Evolutionary conservation across 2,797 vertebrate genomes (phyloP).

Genomic region (Echiichthys vipera): DNA sequence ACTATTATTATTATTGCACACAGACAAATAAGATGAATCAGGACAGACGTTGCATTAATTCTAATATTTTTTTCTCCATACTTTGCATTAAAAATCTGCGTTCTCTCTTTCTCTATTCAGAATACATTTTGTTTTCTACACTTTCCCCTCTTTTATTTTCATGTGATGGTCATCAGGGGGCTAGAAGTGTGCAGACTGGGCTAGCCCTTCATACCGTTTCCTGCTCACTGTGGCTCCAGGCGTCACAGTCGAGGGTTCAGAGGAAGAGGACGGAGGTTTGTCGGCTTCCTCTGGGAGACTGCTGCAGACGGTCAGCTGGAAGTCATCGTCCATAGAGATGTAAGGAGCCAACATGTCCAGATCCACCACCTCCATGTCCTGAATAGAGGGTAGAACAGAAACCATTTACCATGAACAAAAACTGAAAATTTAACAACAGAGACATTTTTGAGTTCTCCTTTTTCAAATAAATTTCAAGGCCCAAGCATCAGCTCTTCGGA

Average conservation of each 20-base stretch:
- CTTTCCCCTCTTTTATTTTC: neutral
- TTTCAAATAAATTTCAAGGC: neutral
- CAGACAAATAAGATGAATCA: too few relatives aligned
- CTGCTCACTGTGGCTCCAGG: constrained; percentile 29
- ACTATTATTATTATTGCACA: too few relatives aligned
- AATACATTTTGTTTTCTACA: neutral
- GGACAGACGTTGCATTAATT: too few relatives aligned
- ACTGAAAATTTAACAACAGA: too few relatives aligned
- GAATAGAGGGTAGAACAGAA: neutral
- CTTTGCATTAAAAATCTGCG: too few relatives aligned
- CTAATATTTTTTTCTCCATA: too few relatives aligned
- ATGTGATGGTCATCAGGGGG: neutral
- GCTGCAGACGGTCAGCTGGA: constrained; percentile 87
- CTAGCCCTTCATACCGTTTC: constrained; percentile 68
- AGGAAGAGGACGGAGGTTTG: neutral
- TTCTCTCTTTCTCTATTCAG: too few relatives aligned
- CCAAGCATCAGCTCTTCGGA: neutral
- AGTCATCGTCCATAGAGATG: constrained; percentile 95
- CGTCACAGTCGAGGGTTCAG: neutral
- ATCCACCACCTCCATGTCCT: constrained; percentile 81
- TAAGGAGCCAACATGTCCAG: constrained; percentile 92
- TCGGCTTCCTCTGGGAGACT: constrained; percentile 59
- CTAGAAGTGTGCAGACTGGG: too few relatives aligned
- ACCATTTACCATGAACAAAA: too few relatives aligned
- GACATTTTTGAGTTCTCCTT: too few relatives aligned